Evolutionary conservation across 2,888 invertebrate species (phyloP).

Genomic region (Didymodactylos carnosus): DNA sequence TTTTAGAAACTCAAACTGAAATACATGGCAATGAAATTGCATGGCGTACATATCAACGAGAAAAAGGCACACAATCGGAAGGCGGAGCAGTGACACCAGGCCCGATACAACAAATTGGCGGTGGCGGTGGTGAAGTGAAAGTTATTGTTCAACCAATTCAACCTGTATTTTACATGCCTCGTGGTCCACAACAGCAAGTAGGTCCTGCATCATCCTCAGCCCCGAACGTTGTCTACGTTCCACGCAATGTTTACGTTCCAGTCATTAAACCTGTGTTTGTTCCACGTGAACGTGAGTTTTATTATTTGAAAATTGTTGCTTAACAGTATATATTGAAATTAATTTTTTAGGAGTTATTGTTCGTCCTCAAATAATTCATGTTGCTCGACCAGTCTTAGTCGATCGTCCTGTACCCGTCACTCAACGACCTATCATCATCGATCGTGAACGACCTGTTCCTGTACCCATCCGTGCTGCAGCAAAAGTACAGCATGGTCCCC

Average conservation of each 20-base stretch:
- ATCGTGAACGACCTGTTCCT: constrained; percentile 8
- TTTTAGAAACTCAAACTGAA: neutral
- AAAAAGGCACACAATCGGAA: neutral
- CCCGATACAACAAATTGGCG: too few species aligned
- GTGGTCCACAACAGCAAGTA: neutral
- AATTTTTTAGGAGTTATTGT: neutral
- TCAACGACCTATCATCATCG: constrained; percentile 14
- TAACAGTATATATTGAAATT: neutral
- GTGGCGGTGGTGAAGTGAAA: neutral
- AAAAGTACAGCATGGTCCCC: too few species aligned
- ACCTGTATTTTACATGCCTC: neutral
- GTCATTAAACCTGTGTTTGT: constrained; percentile 14
- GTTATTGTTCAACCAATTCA: neutral
- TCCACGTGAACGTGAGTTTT: constrained; percentile 7
- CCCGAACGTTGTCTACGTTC: constrained; percentile 12
- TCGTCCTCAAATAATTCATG: constrained; percentile 13
- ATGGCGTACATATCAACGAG: neutral
- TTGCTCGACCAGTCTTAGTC: constrained; percentile 13
- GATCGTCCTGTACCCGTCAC: constrained; percentile 12
- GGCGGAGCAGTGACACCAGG: too few species aligned
- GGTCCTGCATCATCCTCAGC: neutral
- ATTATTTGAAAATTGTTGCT: too few species aligned
- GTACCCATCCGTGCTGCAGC: neutral
- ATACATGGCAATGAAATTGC: neutral
- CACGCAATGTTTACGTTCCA: constrained; percentile 14